Evolutionary conservation across 1,140 invertebrate genomes (phyloP), one percentile per base, ranked within the genome.

Genomic region (Hycleus phaleratus): DNA sequence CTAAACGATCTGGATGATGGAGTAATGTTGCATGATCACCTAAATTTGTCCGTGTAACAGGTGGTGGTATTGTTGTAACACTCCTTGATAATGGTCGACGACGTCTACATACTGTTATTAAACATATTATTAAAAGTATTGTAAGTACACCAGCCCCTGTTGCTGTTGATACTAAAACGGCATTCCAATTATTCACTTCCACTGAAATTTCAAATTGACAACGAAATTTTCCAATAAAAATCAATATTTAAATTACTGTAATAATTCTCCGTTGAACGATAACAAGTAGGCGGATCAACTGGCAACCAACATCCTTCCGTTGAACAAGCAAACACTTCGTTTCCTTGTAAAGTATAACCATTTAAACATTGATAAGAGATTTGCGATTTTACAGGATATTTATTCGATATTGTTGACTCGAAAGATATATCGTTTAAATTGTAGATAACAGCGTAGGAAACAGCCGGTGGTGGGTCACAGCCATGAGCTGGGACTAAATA

Each of bases 271-370:
- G 46, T 55, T 5, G 53, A 48, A 9, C 55, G 48, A 26, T 66
- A 54, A 46, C 70, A 71, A 9, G 51, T 61, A 6, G 70, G 70
- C 24, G 65, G 62, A n/a, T 64, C 60, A 11, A n/a, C 24, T 6
- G 78, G 77, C 26, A 66, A 61, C 78, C 78, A 79, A 58, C 77
- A 78, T 3, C 77, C 77, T 26, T 68, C 69, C 24, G 60, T 43
- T 9, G 69, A 63, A 62, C 78, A 79, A 10, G 68, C 71, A 38
- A 77, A 54, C 4, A 74, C 58, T 6, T 69, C 54, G 40, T 73
- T 66, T 6, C 77, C 77, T 11, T 70, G 57, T 26, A 78, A 59
- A n/a, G 67, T 65, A 63, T 74, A 77, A 4, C 75, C 77, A 3
- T 72, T 64, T 5, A 67, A 55, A 61, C 78, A 79, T 11, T 66